Evolutionary conservation across 2,888 invertebrate genomes (phyloP).

Genomic region (Microchrysa polita): DNA sequence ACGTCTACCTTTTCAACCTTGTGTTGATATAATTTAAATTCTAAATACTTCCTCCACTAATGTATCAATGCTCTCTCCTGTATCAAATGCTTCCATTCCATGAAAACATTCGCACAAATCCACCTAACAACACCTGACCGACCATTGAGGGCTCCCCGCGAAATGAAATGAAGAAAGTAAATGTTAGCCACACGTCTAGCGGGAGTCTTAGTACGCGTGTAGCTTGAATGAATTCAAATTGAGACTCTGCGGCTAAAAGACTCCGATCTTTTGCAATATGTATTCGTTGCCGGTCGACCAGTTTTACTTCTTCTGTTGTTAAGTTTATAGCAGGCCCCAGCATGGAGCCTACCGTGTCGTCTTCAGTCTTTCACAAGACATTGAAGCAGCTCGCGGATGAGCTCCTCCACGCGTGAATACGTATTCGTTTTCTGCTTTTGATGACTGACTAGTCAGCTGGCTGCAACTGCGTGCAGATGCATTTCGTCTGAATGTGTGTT

Average conservation of each 20-base stretch:
- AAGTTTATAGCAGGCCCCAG: too few relatives aligned
- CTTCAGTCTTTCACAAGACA: constrained; percentile 35
- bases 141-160: too few relatives aligned
- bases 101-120: constrained; percentile 2
- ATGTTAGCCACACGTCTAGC: background rate
- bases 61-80: too few relatives aligned
- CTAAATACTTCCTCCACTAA: too few relatives aligned
- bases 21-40: too few relatives aligned
- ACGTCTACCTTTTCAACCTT: too few relatives aligned
- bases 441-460: background rate
- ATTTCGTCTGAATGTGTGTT: background rate
- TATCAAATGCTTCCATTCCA: too few relatives aligned
- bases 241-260: background rate
- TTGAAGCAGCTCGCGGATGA: constrained; percentile 25
- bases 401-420: constrained; percentile 26
- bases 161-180: constrained; percentile 38
- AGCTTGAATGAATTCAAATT: constrained; percentile 7
- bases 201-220: constrained; percentile 18
- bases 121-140: constrained; percentile 16
- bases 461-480: background rate
- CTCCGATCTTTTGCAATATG: constrained; percentile 15
- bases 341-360: constrained; percentile 18
- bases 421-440: background rate
- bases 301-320: too few relatives aligned
- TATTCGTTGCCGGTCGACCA: background rate